These are phyloP conservation scores for Hymenopus coronatus DNA, from an alignment of 2,888 invertebrate genomes.

Conservation along the genomic window DNA sequence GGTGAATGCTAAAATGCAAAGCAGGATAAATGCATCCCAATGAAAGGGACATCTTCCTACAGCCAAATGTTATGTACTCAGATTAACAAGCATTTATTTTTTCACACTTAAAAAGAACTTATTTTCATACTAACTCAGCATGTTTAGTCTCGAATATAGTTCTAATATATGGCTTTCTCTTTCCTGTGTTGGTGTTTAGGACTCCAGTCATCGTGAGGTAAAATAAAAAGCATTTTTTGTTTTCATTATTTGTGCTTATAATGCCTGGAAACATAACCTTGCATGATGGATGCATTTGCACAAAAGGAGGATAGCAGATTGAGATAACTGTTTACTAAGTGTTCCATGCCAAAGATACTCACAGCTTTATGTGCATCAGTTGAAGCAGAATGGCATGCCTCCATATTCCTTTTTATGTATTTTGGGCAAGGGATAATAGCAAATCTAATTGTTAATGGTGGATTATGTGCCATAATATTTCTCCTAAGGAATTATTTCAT, in stretches of 20 bases:
- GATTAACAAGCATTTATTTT: background rate
- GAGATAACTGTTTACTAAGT: background rate
- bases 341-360: background rate
- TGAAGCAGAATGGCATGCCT: background rate
- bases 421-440: too few species aligned
- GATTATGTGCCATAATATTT: too few species aligned
- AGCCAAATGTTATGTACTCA: background rate
- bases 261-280: constrained; percentile 41
- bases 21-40: background rate
- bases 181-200: constrained; percentile 40
- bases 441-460: too few species aligned
- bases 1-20: background rate
- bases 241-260: constrained; percentile 38
- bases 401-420: background rate
- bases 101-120: background rate
- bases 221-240: constrained; percentile 42
- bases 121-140: background rate
- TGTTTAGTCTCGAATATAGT: background rate
- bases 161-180: constrained; percentile 34
- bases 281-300: background rate
- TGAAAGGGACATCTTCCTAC: background rate
- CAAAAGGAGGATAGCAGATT: background rate
- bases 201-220: constrained; percentile 56
- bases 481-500: background rate
- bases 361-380: background rate